Conservation (phyloP, 2,888 invertebrate genomes). For the Torymus aiolomorphi region DNA sequence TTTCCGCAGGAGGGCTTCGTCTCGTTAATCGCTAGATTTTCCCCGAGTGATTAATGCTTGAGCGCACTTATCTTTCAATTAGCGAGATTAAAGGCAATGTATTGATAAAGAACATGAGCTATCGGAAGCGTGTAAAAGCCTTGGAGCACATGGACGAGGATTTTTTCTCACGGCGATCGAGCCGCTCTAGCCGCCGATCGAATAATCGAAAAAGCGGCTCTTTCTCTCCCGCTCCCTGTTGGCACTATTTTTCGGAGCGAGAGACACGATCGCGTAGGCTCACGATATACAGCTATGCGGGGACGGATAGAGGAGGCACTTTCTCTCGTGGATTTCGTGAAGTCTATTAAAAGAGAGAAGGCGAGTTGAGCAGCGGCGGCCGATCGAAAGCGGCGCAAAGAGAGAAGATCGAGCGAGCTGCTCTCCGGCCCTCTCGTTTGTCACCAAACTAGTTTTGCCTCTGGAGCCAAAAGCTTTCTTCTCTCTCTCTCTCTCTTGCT, state of each 20-base stretch:
- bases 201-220: conserved; percentile 36
- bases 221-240: conserved; percentile 24
- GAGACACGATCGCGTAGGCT: conserved; percentile 1
- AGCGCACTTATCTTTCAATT: conserved; percentile 41
- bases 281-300: conserved; percentile 42
- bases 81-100: conserved; percentile 37
- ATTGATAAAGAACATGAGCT: conserved; percentile 30
- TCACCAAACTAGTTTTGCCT: conserved; percentile 73
- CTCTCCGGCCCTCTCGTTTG: conserved; percentile 65
- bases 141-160: background rate
- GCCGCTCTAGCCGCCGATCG: conserved; percentile 12
- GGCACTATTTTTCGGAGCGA: conserved; percentile 5
- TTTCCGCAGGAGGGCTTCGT: too few species aligned
- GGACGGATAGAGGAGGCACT: conserved; percentile 55
- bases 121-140: background rate
- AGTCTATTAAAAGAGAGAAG: conserved; percentile 53
- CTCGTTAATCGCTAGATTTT: conserved; percentile 36
- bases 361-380: conserved; percentile 39
- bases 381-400: conserved; percentile 64
- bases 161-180: conserved; percentile 48
- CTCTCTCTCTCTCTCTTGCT: conserved; percentile 29
- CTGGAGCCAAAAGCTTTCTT: conserved; percentile 55
- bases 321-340: conserved; percentile 63
- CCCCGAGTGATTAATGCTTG: conserved; percentile 37
- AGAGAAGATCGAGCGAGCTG: conserved; percentile 48